Evolutionary conservation across 2,113 vertebrate species (phyloP).

Genomic region (Gavialis gangeticus): DNA sequence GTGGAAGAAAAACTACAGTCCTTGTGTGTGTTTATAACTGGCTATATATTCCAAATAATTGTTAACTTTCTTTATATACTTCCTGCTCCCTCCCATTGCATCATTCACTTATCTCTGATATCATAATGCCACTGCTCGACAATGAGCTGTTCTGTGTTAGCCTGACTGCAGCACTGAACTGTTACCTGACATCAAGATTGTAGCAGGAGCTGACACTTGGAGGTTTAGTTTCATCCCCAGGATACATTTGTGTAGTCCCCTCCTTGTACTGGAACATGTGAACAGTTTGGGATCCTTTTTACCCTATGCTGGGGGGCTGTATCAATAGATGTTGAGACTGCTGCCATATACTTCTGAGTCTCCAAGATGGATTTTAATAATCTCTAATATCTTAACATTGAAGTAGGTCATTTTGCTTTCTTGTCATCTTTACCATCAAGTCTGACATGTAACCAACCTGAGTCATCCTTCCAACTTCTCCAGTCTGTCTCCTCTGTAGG

Average conservation of each 20-base stretch:
- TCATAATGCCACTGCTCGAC: background rate
- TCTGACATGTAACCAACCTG: background rate
- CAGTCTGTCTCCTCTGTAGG: background rate
- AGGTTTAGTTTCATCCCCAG: background rate
- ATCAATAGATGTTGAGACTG: background rate
- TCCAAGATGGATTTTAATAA: background rate
- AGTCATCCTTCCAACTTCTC: background rate
- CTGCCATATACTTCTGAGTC: background rate
- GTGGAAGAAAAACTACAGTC: background rate
- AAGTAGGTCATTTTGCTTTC: background rate
- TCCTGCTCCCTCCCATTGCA: background rate
- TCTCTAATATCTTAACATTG: background rate
- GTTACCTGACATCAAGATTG: background rate
- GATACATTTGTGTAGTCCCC: background rate
- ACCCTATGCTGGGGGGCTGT: background rate
- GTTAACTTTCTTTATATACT: background rate
- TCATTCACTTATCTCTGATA: fast-evolving
- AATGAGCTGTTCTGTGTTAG: background rate
- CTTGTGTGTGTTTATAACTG: background rate
- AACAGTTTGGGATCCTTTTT: background rate
- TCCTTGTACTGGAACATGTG: background rate
- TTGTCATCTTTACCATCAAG: background rate
- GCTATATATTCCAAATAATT: background rate
- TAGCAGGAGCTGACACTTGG: background rate
- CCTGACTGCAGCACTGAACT: background rate